A percentile compares a stretch with the other conserved stretches of the same genome.
Conservation (phyloP, 2,113 vertebrate genomes). For the Plotosus lineatus region DNA sequence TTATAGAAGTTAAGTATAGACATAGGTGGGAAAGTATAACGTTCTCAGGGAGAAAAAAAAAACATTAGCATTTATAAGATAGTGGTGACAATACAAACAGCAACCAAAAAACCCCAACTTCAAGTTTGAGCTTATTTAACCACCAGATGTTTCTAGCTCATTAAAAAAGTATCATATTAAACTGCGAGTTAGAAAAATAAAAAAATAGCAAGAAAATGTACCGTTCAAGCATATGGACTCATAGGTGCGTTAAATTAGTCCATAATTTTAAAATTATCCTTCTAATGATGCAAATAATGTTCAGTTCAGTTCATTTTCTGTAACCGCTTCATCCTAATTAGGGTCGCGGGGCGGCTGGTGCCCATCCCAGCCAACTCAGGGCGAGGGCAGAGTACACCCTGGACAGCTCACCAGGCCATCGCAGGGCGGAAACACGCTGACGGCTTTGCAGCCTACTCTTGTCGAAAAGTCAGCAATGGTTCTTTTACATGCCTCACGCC, state of each 20-base stretch:
- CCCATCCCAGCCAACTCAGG: too few relatives aligned
- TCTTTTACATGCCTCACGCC: too few relatives aligned
- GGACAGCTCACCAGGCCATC: too few relatives aligned
- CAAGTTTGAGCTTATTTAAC: neutral
- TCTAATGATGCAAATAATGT: neutral
- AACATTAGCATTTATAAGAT: neutral
- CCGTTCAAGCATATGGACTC: too few relatives aligned
- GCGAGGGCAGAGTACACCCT: too few relatives aligned
- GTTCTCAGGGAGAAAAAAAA: neutral
- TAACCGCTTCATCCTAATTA: too few relatives aligned
- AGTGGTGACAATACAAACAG: neutral
- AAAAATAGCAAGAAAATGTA: too few relatives aligned
- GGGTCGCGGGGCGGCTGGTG: too few relatives aligned
- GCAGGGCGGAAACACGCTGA: too few relatives aligned
- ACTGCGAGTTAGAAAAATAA: neutral
- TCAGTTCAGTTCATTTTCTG: too few relatives aligned
- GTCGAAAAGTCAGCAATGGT: too few relatives aligned
- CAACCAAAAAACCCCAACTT: neutral
- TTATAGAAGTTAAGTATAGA: slow-evolving; percentile 4
- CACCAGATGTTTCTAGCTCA: neutral
- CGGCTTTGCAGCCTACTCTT: too few relatives aligned
- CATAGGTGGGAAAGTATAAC: neutral
- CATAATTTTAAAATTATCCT: neutral
- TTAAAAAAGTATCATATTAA: neutral
- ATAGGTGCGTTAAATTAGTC: neutral